Evolutionary conservation across 2,797 vertebrate genomes (phyloP), one percentile per base, ranked within the genome.

Genomic region (Miichthys miiuy): DNA sequence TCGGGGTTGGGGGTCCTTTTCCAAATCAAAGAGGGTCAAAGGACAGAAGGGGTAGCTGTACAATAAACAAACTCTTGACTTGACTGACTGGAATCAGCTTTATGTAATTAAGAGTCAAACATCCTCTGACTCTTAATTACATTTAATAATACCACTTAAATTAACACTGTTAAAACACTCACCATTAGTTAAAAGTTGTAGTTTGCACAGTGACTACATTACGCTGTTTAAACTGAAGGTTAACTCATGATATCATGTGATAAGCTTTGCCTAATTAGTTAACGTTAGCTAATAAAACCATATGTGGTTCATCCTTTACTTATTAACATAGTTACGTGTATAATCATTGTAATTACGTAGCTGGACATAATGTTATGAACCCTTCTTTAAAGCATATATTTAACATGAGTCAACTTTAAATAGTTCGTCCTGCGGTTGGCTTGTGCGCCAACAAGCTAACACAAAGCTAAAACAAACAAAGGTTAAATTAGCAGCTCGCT

Each of bases 371-470:
- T 16, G 21, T 41, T 41, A 23, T 17, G 0, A 55, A 18, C 21
- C 16, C 0, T 21, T 12, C 0, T 72, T 52, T 13, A 38, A 2
- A 1, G 0, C 3, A 4, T 17, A 7, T 8, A 38, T 14, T 9
- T 55, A 9, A 38, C 8, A 38, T 38, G 42, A 4, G 8, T 30
- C 4, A 27, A 1, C 14, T 16, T 18, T 1, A 14, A 16, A 18
- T 4, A 44, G 13, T 42, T 42, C 18, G 13, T 46, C 7, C 23
- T 11, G 10, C 6, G 3, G 12, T 6, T 60, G 4, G 0, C n/a
- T 18, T 11, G 34, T 25, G 16, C 4, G 47, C 27, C 51, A 66
- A 30, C 34, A 34, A 30, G 42, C 55, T 4, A 75, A 38, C 16
- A n/a, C 1, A 4, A 48, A 67, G 58, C 21, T 64, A 20, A 46